Evolutionary conservation across 1,140 invertebrate genomes (phyloP), one percentile per base, ranked within the genome.

Genomic region (Diploscapter pachys): DNA sequence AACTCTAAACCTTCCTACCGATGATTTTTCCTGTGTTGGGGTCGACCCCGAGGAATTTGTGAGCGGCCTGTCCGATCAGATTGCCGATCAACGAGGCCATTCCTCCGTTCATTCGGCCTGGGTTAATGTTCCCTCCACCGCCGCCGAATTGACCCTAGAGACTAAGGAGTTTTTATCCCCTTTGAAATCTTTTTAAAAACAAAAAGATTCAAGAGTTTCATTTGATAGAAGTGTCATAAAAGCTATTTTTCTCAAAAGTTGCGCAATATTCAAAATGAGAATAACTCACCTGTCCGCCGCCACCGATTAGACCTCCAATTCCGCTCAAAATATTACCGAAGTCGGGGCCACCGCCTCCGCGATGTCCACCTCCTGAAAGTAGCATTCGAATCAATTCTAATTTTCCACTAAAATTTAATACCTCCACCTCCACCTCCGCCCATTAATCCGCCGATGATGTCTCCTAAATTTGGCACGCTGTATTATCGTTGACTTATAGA

Each of bases 21-120:
- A 85, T 86, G 63, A 85, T 85, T 62, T 79, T 81, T 62, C 83
- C 83, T 4, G 83, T 85, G 64, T 73, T 72, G 2, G 83, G 84
- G 69, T 85, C 83, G 3, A 85, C 83, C 8, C 83, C 83, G 2
- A 85, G 73, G 76, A 86, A 85, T 13, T 79, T 74, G 73, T 85
- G 83, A 61, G 84, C 83, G 48, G 84, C 83, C 61, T 84, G 79
- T 53, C 83, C 83, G 49, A 85, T 86, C 56, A 85, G 70, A 72
- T 84, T 81, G 63, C 83, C 84, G 59, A 85, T 85, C 55, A 85
- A 71, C 52, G 85, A 81, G 53, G 80, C 81, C 48, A 85, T 79
- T 54, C 83, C 83, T 53, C 83, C 83, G 61, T 78, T 79, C 4
- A 85, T 69, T 11, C 75, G 76, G 61, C 80, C 76, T 11, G 79